Percentiles rank a stretch among this genome's conserved stretches.
These are phyloP conservation scores for Pararge aegeria DNA, from an alignment of 1,140 invertebrate genomes.

Conservation along the genomic window DNA sequence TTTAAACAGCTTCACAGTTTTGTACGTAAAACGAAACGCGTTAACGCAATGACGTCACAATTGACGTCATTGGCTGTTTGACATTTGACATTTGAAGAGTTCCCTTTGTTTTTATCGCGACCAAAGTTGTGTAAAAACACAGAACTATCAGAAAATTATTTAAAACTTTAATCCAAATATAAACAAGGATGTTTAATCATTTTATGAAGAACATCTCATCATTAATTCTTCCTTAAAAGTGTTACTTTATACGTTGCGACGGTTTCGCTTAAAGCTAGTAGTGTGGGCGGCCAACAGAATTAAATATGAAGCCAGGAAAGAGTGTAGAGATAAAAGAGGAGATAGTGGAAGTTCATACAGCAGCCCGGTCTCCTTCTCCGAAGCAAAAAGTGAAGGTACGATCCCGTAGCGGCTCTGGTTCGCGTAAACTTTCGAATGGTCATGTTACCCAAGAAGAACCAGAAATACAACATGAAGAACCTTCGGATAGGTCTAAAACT, in stretches of 20 bases:
- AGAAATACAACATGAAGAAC: constrained; percentile 32
- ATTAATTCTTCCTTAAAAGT: background rate
- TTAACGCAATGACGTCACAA: constrained; percentile 53
- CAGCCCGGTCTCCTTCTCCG: constrained; percentile 63
- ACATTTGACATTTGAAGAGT: constrained; percentile 60
- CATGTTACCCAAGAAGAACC: constrained; percentile 44
- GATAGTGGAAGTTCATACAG: constrained; percentile 64
- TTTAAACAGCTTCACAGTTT: no score
- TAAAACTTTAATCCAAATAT: constrained; percentile 13
- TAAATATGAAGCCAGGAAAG: constrained; percentile 68
- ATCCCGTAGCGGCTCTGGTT: constrained; percentile 53
- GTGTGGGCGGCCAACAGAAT: constrained; percentile 22
- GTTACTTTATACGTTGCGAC: background rate
- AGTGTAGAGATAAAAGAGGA: constrained; percentile 63
- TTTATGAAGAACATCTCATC: background rate
- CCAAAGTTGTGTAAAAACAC: constrained; percentile 13
- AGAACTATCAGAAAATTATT: constrained; percentile 5
- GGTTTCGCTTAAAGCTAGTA: background rate
- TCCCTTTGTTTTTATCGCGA: constrained; percentile 34
- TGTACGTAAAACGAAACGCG: constrained; percentile 42
- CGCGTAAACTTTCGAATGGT: constrained; percentile 66
- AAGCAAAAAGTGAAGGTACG: constrained; percentile 52
- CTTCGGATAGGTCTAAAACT: constrained; percentile 45
- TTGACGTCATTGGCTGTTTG: constrained; percentile 60
- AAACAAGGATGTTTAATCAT: constrained; percentile 23